A percentile compares a stretch with the other conserved stretches of the same genome.
These are phyloP conservation scores for Oostethus manadensis DNA, from an alignment of 2,113 vertebrate species.

Conservation along the genomic window DNA sequence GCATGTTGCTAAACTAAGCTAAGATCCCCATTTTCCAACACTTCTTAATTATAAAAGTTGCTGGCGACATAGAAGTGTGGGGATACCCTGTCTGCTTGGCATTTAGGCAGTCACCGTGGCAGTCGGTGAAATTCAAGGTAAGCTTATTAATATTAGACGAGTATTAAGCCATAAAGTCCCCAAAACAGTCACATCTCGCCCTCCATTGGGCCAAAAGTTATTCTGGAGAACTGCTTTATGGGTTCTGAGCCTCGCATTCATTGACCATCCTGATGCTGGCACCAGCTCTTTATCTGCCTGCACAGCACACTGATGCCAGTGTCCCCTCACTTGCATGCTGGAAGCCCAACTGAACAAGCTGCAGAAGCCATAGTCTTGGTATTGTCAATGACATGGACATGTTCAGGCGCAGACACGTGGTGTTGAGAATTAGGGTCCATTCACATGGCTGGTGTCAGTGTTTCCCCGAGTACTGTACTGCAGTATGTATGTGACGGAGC, in stretches of 20 bases:
- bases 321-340: conserved; percentile 44
- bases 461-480: too few relatives aligned
- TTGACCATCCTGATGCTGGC: conserved; percentile 54
- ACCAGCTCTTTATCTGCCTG: conserved; percentile 45
- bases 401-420: background rate
- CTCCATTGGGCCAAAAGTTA: conserved; percentile 11
- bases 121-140: background rate
- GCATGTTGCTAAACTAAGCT: background rate
- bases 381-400: conserved; percentile 7
- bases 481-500: too few relatives aligned
- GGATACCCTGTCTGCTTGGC: conserved; percentile 31
- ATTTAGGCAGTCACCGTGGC: conserved; percentile 1
- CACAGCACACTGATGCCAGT: conserved; percentile 61
- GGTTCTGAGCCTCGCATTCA: conserved; percentile 40
- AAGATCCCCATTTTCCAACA: too few relatives aligned
- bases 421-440: background rate
- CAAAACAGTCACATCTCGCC: background rate
- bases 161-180: background rate
- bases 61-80: conserved; percentile 19
- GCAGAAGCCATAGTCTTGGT: background rate
- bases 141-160: too few relatives aligned
- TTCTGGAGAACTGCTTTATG: conserved; percentile 32
- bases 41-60: conserved; percentile 1
- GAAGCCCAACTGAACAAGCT: conserved; percentile 8
- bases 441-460: background rate